Conservation (phyloP, 2,888 invertebrate species). For the Agonopterix arenella region DNA sequence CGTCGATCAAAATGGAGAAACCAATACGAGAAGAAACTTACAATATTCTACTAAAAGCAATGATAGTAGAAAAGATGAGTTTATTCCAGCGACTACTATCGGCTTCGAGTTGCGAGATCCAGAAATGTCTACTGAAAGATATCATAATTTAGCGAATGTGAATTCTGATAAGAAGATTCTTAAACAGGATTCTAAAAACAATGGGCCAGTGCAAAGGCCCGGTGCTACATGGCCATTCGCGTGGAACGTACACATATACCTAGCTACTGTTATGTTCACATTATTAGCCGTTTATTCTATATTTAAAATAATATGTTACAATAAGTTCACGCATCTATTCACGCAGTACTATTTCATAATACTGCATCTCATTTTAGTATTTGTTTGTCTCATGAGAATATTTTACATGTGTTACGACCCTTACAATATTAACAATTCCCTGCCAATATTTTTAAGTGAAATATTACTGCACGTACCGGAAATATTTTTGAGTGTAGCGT, state of each 20-base stretch:
- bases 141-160: slow-evolving; percentile 78
- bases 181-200: slow-evolving; percentile 57
- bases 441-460: slow-evolving; percentile 87
- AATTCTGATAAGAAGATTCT: slow-evolving; percentile 71
- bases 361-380: slow-evolving; percentile 87
- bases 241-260: slow-evolving; percentile 94
- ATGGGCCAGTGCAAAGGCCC: slow-evolving; percentile 59
- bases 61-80: slow-evolving; percentile 56
- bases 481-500: slow-evolving; percentile 92
- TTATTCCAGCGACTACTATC: slow-evolving; percentile 61
- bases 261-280: slow-evolving; percentile 90
- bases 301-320: slow-evolving; percentile 90
- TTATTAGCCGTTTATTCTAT: slow-evolving; percentile 90
- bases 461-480: slow-evolving; percentile 90
- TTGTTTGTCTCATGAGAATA: slow-evolving; percentile 88
- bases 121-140: slow-evolving; percentile 71
- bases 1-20: slow-evolving; percentile 68
- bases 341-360: slow-evolving; percentile 92
- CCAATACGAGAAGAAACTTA: slow-evolving; percentile 67
- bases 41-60: slow-evolving; percentile 63
- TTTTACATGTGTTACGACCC: slow-evolving; percentile 94
- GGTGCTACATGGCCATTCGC: slow-evolving; percentile 87
- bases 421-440: slow-evolving; percentile 89
- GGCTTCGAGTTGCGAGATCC: slow-evolving; percentile 67
- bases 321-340: slow-evolving; percentile 90